Conservation (phyloP, 92 coral and sea anemone species). For the Epizoanthus rinbou region DNA sequence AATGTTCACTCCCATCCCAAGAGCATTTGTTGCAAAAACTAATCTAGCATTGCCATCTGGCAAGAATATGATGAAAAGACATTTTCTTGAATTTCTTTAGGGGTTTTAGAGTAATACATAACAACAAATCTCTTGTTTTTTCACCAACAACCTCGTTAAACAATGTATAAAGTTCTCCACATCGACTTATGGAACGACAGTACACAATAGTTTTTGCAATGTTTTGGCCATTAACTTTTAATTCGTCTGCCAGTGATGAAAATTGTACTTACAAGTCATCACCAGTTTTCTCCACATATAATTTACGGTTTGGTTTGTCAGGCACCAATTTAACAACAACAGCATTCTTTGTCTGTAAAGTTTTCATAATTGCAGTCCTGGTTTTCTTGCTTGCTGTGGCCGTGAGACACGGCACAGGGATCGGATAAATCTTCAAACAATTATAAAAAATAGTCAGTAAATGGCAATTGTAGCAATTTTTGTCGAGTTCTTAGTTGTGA, state of each 20-base stretch:
- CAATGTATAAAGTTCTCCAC: conserved; percentile 11
- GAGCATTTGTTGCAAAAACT: conserved; percentile 35
- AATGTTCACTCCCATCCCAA: conserved; percentile 20
- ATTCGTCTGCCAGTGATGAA: conserved; percentile 23
- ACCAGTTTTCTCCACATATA: conserved; percentile 10
- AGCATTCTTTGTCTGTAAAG: conserved; percentile 17
- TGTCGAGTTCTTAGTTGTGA: no score
- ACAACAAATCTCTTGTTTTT: conserved; percentile 37
- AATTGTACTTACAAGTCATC: no score
- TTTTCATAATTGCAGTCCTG: conserved; percentile 14
- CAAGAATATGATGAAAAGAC: conserved; percentile 8
- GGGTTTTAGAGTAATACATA: conserved; percentile 29
- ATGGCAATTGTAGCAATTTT: no score
- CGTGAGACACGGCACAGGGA: conserved; percentile 38
- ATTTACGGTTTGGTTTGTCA: conserved; percentile 30
- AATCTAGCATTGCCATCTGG: conserved; percentile 4
- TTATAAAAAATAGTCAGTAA: no score
- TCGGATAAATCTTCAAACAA: not conserved
- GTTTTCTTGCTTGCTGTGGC: conserved; percentile 36
- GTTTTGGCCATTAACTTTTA: not conserved
- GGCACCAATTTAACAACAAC: conserved; percentile 33
- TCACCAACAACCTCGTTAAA: not conserved
- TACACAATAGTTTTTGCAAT: conserved; percentile 18
- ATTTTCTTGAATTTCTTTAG: not conserved
- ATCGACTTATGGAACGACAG: conserved; percentile 12